Evolutionary conservation across 2,797 vertebrate genomes (phyloP).

Genomic region (Pampus argenteus): DNA sequence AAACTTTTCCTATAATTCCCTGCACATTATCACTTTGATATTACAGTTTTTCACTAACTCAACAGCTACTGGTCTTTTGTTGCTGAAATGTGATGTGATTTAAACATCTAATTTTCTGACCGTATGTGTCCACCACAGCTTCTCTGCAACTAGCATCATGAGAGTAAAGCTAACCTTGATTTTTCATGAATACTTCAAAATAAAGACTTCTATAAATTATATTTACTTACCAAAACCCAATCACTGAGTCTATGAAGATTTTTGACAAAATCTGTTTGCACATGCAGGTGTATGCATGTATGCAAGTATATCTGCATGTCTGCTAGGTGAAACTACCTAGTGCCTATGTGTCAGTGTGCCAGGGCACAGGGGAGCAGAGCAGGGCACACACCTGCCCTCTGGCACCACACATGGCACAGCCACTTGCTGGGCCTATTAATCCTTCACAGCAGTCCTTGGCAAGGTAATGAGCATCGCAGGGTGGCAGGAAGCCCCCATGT

Average conservation of each 20-base stretch:
- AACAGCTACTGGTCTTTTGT: background rate
- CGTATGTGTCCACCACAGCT: background rate
- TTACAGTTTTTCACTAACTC: background rate
- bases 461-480: constrained; percentile 86
- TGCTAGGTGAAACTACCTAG: constrained; percentile 35
- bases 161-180: constrained; percentile 12
- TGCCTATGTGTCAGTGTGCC: constrained; percentile 58
- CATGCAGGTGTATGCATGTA: background rate
- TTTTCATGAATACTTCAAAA: background rate
- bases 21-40: background rate
- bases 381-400: constrained; percentile 53
- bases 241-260: background rate
- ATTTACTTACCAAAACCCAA: background rate
- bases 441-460: constrained; percentile 78
- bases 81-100: background rate
- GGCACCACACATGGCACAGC: constrained; percentile 65
- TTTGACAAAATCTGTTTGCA: constrained; percentile 13
- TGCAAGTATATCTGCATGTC: constrained; percentile 21
- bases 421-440: constrained; percentile 81
- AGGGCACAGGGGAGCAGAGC: constrained; percentile 64
- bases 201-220: background rate
- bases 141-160: background rate
- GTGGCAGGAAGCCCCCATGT: constrained; percentile 71
- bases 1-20: background rate
- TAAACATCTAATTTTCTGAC: background rate